Evolutionary conservation across 1,140 invertebrate genomes (phyloP), one percentile per base, ranked within the genome.

Genomic region (Caerostris extrusa): DNA sequence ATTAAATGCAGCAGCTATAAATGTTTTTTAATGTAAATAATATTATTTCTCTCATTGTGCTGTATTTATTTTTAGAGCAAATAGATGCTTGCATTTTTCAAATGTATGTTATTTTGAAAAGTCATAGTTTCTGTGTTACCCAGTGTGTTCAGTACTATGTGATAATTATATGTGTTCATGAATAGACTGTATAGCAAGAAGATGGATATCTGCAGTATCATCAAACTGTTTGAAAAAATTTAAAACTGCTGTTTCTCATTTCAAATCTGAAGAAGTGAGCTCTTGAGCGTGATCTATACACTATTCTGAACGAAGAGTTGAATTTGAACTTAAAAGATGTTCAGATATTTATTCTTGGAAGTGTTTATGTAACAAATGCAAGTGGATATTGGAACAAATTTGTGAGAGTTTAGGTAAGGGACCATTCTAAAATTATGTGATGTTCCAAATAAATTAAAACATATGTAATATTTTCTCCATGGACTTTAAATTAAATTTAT

Each of bases 61-160:
- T 71, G 5, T 77, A 53, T 91, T 81, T 60, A 91, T 91, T 91
- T 91, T 81, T 60, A 34, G 71, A 82, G 50, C n/a, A 55, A 50
- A 71, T 69, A 67, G 60, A 55, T 56, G 53, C 50, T 69, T 60
- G 19, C 56, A 50, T 53, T 61, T 7, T 34, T 12, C 53, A 60
- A 17, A 67, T 69, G 60, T 69, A 10, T 69, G 58, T 71, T 69
- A 10, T 71, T 58, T 71, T 60, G 12, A 14, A 34, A 50, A 60
- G 50, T 14, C 60, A 57, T 77, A 82, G 19, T 69, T 82, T 91
- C 56, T 81, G 56, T 82, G 57, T 69, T 91, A 91, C 90, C 90
- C 71, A 58, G 60, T 91, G 90, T 91, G 90, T 91, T 91, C 90
- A 91, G 69, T 91, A 91, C 53, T 91, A 91, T 82, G 90, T 91